Percentiles rank a stretch among this genome's conserved stretches.
These are phyloP conservation scores for Saxidomus purpurata DNA, from an alignment of 1,140 invertebrate species.

Conservation along the genomic window DNA sequence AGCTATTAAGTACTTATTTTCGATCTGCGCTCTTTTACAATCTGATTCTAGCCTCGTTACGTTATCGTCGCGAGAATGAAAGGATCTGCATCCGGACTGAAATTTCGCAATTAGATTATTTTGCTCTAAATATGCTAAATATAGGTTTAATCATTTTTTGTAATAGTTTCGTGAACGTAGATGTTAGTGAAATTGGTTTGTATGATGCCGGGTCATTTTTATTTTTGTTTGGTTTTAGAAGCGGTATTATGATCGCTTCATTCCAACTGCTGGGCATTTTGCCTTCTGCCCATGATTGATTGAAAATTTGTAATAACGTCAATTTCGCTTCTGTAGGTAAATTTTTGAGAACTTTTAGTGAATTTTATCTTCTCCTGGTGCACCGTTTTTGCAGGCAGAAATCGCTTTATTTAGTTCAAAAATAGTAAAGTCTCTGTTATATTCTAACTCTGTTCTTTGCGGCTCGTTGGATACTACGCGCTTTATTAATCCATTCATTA, in stretches of 20 bases:
- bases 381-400: background rate
- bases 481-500: too few relatives aligned
- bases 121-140: background rate
- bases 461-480: background rate
- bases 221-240: background rate
- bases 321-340: background rate
- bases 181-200: conserved; percentile 13
- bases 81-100: background rate
- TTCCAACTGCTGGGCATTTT: background rate
- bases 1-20: background rate
- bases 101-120: background rate
- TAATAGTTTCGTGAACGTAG: conserved; percentile 33
- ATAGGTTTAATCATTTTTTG: conserved; percentile 49
- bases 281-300: conserved; percentile 9
- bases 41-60: background rate
- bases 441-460: background rate
- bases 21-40: background rate
- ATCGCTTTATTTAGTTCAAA: conserved; percentile 1
- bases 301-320: too few relatives aligned
- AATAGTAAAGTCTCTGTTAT: background rate
- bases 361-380: conserved; percentile 6
- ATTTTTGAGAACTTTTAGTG: too few relatives aligned
- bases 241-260: background rate
- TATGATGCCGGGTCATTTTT: conserved; percentile 33
- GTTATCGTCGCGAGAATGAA: conserved; percentile 7